Evolutionary conservation across 2,113 vertebrate species (phyloP), one percentile per base, ranked within the genome.

Genomic region (Apistogramma diplotaenia): DNA sequence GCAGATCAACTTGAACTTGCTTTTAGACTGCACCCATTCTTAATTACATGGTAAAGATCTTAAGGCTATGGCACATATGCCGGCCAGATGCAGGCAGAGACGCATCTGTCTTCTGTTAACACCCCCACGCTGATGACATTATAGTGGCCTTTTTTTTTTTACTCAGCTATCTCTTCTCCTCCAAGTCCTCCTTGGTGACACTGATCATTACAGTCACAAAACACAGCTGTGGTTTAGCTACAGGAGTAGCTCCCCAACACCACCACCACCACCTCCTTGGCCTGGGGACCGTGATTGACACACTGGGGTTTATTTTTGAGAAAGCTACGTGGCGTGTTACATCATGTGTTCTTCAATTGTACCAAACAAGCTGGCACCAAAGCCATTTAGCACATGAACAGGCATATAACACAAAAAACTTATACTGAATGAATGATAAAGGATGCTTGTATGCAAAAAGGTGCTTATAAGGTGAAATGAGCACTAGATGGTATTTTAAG

Each of bases 271-370:
- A 4, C n/a, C 5, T 54, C 31, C 21, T 46, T 19, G 23, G 87
- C 76, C 73, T 4, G 27, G 18, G 76, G 60, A 71, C 70, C 58
- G 21, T 43, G 61, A n/a, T 33, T 80, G 87, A 67, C 67, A 74
- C 55, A 73, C 8, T 23, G 46, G 25, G 21, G 80, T 78, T 92
- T 92, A 87, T 92, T 92, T 92, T 86, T 8, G 77, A 90, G 65
- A 72, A 83, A 80, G 84, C 65, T 87, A 76, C 85, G 78, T 87
- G 84, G 80, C 84, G 67, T 67, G 72, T 92, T 93, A 81, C 84
- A 80, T 93, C 87, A 74, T 81, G 58, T 31, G 77, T 76, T 86
- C 78, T 79, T 77, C 83, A 59, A 83, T 65, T 84, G 55, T 76
- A 76, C 59, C 72, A 49, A 62, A 72, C 76, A 59, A 57, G 27